Evolutionary conservation across 1,140 invertebrate genomes (phyloP), one percentile per base, ranked within the genome.

Genomic region (Hylaeus volcanicus): DNA sequence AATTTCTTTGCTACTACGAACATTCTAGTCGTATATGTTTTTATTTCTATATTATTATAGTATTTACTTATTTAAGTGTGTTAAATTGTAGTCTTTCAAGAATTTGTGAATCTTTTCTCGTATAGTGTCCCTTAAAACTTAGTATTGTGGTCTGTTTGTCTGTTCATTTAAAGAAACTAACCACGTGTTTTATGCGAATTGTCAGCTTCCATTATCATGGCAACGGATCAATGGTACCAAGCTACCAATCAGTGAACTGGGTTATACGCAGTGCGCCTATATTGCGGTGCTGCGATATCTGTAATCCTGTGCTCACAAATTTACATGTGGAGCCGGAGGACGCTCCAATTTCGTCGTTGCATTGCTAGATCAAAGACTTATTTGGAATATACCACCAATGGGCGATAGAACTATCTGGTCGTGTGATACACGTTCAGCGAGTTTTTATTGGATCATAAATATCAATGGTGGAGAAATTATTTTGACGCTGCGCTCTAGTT

Each of bases 211-310:
- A 80, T 71, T 71, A 73, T 65, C 65, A 65, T 45, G 26, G 55
- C 48, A 64, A 81, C 64, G 74, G 79, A 81, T 81, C 68, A 69
- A 75, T 60, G 55, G 63, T 14, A 45, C 53, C 37, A 26, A 75
- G 37, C 79, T 75, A 75, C 79, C 73, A 75, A 80, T 80, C 64
- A 45, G 72, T 61, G 73, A 71, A 74, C 74, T 65, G 65, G 72
- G 74, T 73, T 79, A 55, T 82, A 79, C 80, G 80, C 75, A 82
- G 6, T 79, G 80, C 80, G 75, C 43, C 65, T 70, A 39, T 76
- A 56, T 76, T 55, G 61, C 68, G 61, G 45, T 15, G 39, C 53
- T 3, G n/a, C 75, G 75, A 79, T 77, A 63, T 77, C 66, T 77
- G 69, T 79, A 82, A 82, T 82, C 37, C 63, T n/a, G 5, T 53